A percentile compares a stretch with the other conserved stretches of the same genome.
These are phyloP conservation scores for Apoda limacodes DNA, from an alignment of 2,888 invertebrate species.

Conservation along the genomic window DNA sequence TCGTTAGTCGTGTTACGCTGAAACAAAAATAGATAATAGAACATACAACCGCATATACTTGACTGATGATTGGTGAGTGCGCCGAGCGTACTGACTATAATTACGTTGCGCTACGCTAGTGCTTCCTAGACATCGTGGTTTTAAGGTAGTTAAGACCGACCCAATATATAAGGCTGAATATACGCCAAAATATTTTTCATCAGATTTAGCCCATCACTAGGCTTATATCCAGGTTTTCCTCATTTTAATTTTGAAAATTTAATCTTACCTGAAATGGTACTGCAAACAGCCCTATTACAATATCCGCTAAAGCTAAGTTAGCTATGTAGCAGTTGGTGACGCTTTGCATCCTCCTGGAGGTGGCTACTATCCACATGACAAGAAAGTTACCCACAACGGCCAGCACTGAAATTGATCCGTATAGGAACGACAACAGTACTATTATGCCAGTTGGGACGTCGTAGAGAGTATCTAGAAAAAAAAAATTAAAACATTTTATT, in stretches of 20 bases:
- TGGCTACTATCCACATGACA: slow-evolving; percentile 88
- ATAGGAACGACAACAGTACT: slow-evolving; percentile 79
- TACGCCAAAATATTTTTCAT: no score
- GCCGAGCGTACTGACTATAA: no score
- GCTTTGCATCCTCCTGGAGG: slow-evolving; percentile 82
- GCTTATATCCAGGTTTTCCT: slow-evolving; percentile 8
- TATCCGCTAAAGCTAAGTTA: slow-evolving; percentile 87
- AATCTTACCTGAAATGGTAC: slow-evolving; percentile 78
- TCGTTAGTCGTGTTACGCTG: no score
- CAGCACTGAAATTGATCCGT: slow-evolving; percentile 84
- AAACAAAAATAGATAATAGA: no score
- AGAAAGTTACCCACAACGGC: slow-evolving; percentile 86
- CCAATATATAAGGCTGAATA: no score
- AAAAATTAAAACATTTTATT: no score
- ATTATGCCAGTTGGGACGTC: slow-evolving; percentile 81
- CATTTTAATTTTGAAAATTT: not conserved
- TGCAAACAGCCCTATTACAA: slow-evolving; percentile 86
- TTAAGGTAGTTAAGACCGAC: no score
- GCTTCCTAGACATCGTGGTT: no score
- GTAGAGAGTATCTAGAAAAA: slow-evolving; percentile 72
- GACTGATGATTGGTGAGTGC: no score
- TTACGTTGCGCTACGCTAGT: no score
- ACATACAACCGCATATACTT: no score
- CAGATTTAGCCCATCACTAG: slow-evolving; percentile 8
- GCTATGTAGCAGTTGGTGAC: slow-evolving; percentile 90